A percentile compares a stretch with the other conserved stretches of the same genome.
Evolutionary conservation across 2,797 vertebrate genomes (phyloP).

Genomic region (Trematomus bernacchii): DNA sequence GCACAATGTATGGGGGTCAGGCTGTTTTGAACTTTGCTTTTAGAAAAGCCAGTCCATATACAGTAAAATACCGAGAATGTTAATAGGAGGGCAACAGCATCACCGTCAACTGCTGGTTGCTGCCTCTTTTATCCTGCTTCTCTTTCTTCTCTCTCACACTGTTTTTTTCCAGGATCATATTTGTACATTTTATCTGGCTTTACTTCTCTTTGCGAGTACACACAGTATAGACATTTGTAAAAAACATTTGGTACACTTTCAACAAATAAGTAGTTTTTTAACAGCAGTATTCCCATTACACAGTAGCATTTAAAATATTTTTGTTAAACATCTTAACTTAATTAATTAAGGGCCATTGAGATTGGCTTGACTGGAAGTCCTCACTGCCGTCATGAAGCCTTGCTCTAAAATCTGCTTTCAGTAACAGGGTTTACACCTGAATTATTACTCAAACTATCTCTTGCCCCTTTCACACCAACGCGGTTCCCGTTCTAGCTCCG

Average conservation of each 20-base stretch:
- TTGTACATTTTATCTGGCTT: not conserved
- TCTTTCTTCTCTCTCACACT: not conserved
- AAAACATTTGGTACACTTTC: too few species aligned
- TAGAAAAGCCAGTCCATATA: slow-evolving; percentile 2
- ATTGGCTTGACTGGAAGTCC: not conserved
- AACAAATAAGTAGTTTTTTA: too few species aligned
- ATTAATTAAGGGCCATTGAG: not conserved
- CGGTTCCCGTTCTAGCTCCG: too few species aligned
- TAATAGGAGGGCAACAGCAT: not conserved
- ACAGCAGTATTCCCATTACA: too few species aligned
- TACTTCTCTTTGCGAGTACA: not conserved
- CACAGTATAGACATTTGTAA: too few species aligned
- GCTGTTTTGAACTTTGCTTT: slow-evolving; percentile 1
- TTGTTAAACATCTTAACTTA: too few species aligned
- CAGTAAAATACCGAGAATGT: not conserved
- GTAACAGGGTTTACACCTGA: not conserved
- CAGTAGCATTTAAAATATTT: too few species aligned
- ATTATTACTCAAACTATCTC: not conserved
- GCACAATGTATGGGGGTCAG: not conserved
- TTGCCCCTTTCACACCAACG: not conserved
- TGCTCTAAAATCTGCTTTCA: slow-evolving; percentile 7
- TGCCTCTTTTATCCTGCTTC: not conserved
- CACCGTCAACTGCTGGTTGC: not conserved
- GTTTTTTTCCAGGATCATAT: not conserved
- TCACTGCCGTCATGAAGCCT: not conserved